Evolutionary conservation across 2,888 invertebrate species (phyloP).

Genomic region (Cephus spinipes): DNA sequence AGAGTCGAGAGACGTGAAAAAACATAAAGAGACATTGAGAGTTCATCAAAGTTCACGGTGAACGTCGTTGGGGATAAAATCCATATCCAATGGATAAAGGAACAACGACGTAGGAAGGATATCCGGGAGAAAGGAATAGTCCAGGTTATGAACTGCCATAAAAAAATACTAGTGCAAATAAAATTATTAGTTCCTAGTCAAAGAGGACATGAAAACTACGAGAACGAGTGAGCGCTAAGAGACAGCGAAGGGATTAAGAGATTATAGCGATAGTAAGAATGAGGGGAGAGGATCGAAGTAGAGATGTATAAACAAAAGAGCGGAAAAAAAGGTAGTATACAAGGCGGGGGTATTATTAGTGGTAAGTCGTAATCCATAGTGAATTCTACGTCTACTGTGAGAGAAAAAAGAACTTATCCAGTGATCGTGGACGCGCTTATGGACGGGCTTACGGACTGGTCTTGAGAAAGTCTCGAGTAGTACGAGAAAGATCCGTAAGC

Average conservation of each 20-base stretch:
- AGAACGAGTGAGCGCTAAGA: background rate
- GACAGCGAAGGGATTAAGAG: background rate
- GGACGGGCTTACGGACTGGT: background rate
- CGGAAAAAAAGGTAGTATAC: background rate
- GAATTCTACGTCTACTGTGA: background rate
- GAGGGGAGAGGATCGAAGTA: background rate
- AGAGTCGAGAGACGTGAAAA: background rate
- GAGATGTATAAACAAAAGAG: background rate
- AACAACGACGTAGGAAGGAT: background rate
- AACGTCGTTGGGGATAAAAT: background rate
- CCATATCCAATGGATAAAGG: background rate
- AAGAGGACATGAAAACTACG: background rate
- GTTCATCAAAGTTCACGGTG: background rate
- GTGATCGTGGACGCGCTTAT: background rate
- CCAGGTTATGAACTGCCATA: background rate
- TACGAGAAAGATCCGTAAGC: constrained; percentile 25
- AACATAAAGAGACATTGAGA: background rate
- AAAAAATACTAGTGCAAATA: background rate
- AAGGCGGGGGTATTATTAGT: background rate
- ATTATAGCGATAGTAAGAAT: background rate
- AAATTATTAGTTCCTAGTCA: background rate
- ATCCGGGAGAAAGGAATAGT: background rate
- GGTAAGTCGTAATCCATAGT: background rate
- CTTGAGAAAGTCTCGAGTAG: constrained; percentile 21
- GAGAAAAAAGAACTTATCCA: background rate